These are phyloP conservation scores for Barypeithes pellucidus DNA, from an alignment of 2,888 invertebrate species.

Conservation along the genomic window DNA sequence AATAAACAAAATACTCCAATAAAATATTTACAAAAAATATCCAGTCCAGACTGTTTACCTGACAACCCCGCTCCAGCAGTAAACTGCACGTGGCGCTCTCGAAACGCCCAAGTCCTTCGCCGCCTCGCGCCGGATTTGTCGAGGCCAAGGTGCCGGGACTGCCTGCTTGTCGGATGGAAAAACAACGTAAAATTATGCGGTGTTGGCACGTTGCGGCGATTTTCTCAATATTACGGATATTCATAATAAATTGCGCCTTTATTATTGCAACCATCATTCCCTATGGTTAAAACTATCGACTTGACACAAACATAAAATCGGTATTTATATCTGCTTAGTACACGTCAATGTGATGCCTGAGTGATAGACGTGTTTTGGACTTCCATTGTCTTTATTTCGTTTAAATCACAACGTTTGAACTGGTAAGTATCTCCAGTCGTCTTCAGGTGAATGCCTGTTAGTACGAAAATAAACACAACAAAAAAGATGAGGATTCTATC, in stretches of 20 bases:
- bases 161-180: conserved; percentile 42
- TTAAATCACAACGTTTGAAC: too few species aligned
- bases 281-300: too few species aligned
- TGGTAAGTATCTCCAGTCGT: too few species aligned
- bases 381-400: too few species aligned
- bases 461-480: too few species aligned
- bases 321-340: too few species aligned
- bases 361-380: too few species aligned
- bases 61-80: conserved; percentile 32
- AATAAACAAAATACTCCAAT: not conserved
- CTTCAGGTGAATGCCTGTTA: too few species aligned
- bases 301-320: too few species aligned
- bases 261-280: too few species aligned
- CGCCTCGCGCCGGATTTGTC: conserved; percentile 65
- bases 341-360: too few species aligned
- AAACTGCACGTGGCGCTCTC: conserved; percentile 62
- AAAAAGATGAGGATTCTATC: too few species aligned
- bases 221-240: not conserved
- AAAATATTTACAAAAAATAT: conserved; percentile 18
- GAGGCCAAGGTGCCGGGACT: conserved; percentile 63
- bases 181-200: conserved; percentile 6
- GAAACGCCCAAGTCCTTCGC: conserved; percentile 64
- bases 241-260: not conserved
- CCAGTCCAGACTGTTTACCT: conserved; percentile 33
- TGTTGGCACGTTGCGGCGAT: conserved; percentile 3